Base-by-base conservation (phyloP, 2,888 invertebrate species). In the Drosophila leonis region DNA sequence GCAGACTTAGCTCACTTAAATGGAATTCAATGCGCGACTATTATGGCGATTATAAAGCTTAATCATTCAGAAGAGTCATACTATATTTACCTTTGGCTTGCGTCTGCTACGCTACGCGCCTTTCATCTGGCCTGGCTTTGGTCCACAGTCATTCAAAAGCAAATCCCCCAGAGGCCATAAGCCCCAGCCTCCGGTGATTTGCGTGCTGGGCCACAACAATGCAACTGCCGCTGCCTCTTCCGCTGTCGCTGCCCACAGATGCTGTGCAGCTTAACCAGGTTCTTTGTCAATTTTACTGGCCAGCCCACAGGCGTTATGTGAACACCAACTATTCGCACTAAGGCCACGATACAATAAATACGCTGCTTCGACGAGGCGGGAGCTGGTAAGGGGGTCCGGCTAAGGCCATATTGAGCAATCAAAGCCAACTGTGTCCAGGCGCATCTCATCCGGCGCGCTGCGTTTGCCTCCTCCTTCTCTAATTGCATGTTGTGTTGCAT, bases 401-500 rank as follows among this genome's bases (percentile, higher is more conserved):
- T 8, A 27, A 24, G 49, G 27, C 57, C 83, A 83, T 81, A 88
- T 84, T 84, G 87, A 82, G 89, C 89, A 86, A 88, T 86, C 86
- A 86, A 88, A 84, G 79, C 89, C 84, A 86, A 88, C 87, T 88
- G 86, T 72, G 87, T 65, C 77, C 82, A 64, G 49, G 63, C 75
- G 65, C 57, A 68, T 39, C 65, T 67, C 60, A 54, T 46, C 59
- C 57, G 41, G n/a, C 44, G 48, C 49, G 35, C 12, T 20, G n/a
- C 15, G 10, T 18, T 31, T 18, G 33, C 51, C 65, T 54, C 46
- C 72, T 69, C 46, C 80, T 61, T 48, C 80, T 74, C 83, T 86
- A 85, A 83, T 85, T 86, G 86, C 85, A 82, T 85, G 78, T 82
- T 86, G 80, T 83, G 86, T 72, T 78, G 81, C 78, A 80, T 86